Conservation (phyloP, 2,888 invertebrate genomes). For the Aleiodes testaceus region DNA sequence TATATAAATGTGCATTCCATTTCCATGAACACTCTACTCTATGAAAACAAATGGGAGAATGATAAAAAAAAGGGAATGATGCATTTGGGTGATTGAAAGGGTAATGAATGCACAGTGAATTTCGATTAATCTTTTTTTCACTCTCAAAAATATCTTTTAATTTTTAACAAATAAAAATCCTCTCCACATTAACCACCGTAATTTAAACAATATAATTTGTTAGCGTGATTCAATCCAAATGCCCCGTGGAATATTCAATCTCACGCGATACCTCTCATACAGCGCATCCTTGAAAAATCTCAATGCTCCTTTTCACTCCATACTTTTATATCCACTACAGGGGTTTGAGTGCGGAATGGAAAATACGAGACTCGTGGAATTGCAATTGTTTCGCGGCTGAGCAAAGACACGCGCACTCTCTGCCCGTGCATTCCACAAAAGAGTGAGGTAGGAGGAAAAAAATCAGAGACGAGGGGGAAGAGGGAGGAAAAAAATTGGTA, state of each 20-base stretch:
- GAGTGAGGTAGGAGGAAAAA: conserved; percentile 17
- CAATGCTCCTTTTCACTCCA: background rate
- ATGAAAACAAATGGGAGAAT: conserved; percentile 3
- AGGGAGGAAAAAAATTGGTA: background rate
- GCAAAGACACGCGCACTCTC: conserved; percentile 34
- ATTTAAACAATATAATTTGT: conserved; percentile 32
- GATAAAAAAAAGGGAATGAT: background rate
- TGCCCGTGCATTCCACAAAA: conserved; percentile 18
- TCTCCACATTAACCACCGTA: conserved; percentile 5
- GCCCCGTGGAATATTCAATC: conserved; percentile 28
- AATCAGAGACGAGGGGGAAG: background rate
- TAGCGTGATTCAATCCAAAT: conserved; percentile 27
- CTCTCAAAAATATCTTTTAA: no score
- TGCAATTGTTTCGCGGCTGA: conserved; percentile 34
- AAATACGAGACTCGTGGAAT: conserved; percentile 33
- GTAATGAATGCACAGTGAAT: background rate
- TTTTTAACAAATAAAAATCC: no score
- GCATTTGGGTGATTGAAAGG: conserved; percentile 8
- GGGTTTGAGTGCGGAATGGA: conserved; percentile 25
- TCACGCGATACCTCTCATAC: conserved; percentile 29
- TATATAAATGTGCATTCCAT: conserved; percentile 23
- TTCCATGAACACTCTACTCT: conserved; percentile 2
- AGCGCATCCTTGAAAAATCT: conserved; percentile 25
- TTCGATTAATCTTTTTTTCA: background rate
- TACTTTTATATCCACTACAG: background rate